phyloP scores from a whole-genome alignment of 2,888 invertebrate species.

The Ashinkailepas kermadecensis region DNA sequence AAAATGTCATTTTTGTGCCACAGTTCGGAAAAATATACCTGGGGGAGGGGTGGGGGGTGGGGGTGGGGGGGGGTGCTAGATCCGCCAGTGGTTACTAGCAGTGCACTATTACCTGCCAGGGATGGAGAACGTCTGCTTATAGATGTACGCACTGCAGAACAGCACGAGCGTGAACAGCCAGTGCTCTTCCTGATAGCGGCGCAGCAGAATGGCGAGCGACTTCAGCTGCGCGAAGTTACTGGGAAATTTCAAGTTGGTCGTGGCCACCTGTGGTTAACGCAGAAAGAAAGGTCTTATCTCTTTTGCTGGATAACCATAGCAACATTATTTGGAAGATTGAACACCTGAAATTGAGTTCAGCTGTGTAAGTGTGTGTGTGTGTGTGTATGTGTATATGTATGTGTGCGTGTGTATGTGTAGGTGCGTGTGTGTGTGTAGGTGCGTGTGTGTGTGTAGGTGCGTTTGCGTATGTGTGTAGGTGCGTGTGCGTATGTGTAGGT shows the following conservation, averaged over 20 bases:
- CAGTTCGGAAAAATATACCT: no score
- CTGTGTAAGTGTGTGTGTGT: background rate
- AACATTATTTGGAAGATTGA: background rate
- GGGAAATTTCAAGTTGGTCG: constrained; percentile 29
- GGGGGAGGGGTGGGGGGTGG: no score
- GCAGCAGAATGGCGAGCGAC: constrained; percentile 27
- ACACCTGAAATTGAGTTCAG: background rate
- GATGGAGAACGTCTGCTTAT: constrained; percentile 43
- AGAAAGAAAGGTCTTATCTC: background rate
- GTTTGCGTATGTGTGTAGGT: no score
- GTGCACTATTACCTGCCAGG: background rate
- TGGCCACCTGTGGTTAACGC: background rate
- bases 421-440: no score
- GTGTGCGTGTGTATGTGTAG: background rate
- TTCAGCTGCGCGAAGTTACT: constrained; percentile 30
- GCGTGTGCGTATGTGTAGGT: no score
- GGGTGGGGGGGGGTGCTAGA: no score
- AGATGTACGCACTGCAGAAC: constrained; percentile 51
- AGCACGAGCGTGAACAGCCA: constrained; percentile 47
- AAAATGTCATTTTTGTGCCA: no score
- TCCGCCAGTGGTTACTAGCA: no score
- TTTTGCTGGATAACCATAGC: background rate
- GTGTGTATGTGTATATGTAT: background rate
- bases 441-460: no score
- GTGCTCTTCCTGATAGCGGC: constrained; percentile 41